A percentile compares a stretch with the other conserved stretches of the same genome.
phyloP scores from a whole-genome alignment of 2,888 invertebrate species.

The Drosophila histrio region DNA sequence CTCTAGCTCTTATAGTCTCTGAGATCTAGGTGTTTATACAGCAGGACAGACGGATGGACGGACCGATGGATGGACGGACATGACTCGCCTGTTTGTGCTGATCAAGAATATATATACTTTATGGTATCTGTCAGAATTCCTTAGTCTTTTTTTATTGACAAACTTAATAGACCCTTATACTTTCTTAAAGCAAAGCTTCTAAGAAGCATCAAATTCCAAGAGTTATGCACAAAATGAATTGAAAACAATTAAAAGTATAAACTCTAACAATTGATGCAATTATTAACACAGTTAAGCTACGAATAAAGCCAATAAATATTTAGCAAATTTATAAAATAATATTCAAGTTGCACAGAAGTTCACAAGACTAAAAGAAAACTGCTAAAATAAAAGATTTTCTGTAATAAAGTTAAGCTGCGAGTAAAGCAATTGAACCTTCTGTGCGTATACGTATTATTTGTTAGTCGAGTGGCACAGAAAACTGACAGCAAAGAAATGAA shows the following conservation, averaged over 20 bases:
- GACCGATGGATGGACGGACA: no score
- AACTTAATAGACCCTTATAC: no score
- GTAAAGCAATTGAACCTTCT: neutral
- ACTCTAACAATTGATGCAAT: neutral
- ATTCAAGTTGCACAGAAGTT: neutral
- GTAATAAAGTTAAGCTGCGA: neutral
- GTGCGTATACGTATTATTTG: neutral
- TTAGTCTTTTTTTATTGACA: no score
- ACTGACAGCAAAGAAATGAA: neutral
- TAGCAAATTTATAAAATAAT: neutral
- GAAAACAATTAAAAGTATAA: neutral
- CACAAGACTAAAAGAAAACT: neutral
- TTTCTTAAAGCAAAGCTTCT: no score
- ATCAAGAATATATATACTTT: no score
- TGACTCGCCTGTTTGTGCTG: no score
- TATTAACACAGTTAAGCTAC: neutral
- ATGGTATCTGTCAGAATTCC: no score
- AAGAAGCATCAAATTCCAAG: no score
- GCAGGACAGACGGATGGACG: no score
- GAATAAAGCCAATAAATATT: neutral
- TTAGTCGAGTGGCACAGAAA: neutral
- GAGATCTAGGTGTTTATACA: no score
- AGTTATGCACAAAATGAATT: neutral
- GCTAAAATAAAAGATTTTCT: neutral
- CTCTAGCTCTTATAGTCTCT: no score